These are phyloP conservation scores for Probosciger aterrimus DNA, from an alignment of 2,113 vertebrate species.

Conservation along the genomic window DNA sequence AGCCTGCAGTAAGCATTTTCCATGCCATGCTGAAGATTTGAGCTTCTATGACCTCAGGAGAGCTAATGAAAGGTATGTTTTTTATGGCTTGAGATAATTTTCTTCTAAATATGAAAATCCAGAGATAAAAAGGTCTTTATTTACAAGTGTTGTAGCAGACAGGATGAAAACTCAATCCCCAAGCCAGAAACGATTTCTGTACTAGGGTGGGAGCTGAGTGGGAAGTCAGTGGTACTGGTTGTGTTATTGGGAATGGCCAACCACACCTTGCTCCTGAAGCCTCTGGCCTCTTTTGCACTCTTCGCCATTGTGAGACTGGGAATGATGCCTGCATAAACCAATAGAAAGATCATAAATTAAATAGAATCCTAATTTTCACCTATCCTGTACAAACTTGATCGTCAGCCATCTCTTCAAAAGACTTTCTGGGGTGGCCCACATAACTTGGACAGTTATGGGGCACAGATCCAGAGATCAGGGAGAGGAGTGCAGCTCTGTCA, in stretches of 20 bases:
- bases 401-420: neutral
- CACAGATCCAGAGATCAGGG: accelerated
- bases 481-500: neutral
- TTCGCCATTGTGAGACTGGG: neutral
- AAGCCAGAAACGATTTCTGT: neutral
- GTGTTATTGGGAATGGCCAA: neutral
- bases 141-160: neutral
- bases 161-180: neutral
- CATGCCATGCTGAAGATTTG: neutral
- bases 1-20: neutral
- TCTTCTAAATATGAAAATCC: neutral
- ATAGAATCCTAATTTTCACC: neutral
- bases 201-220: neutral
- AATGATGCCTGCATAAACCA: neutral
- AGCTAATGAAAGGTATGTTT: neutral
- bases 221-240: neutral
- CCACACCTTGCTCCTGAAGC: neutral
- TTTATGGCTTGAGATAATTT: neutral
- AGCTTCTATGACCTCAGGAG: neutral
- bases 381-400: neutral
- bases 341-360: neutral
- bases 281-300: neutral
- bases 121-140: neutral
- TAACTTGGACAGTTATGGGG: neutral
- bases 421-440: neutral